Conservation (phyloP, 2,797 vertebrate species). For the Lepilemur septentrionalis region DNA sequence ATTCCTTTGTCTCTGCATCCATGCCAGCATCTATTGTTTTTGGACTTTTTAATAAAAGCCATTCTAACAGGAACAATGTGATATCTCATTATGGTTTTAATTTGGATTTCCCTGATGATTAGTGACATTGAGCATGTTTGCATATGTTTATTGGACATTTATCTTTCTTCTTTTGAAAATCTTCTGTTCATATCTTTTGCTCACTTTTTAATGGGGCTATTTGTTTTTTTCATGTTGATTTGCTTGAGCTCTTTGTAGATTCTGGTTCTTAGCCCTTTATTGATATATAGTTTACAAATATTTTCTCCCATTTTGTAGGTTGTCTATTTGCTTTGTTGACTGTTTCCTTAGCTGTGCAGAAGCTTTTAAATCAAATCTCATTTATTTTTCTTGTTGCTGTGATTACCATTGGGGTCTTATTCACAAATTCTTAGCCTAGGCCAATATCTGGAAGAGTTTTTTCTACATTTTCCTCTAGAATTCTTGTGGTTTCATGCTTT, state of each 20-base stretch:
- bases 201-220: not conserved
- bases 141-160: not conserved
- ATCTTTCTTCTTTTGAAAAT: not conserved
- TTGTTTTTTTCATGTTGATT: not conserved
- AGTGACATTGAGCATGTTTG: not conserved
- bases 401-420: not conserved
- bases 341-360: not conserved
- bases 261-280: not conserved
- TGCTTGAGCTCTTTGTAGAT: not conserved
- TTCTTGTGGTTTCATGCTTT: not conserved
- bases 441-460: not conserved
- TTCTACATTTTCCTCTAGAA: not conserved
- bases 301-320: not conserved
- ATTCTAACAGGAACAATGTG: not conserved
- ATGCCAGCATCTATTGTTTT: not conserved
- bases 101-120: not conserved
- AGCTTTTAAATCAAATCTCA: not conserved
- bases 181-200: not conserved
- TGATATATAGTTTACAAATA: not conserved
- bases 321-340: not conserved
- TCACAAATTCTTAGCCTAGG: not conserved
- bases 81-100: not conserved
- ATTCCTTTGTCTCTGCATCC: not conserved
- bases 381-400: not conserved
- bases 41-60: not conserved